Conservation (phyloP, 2,888 invertebrate species). For the Meandrusa payeni region DNA sequence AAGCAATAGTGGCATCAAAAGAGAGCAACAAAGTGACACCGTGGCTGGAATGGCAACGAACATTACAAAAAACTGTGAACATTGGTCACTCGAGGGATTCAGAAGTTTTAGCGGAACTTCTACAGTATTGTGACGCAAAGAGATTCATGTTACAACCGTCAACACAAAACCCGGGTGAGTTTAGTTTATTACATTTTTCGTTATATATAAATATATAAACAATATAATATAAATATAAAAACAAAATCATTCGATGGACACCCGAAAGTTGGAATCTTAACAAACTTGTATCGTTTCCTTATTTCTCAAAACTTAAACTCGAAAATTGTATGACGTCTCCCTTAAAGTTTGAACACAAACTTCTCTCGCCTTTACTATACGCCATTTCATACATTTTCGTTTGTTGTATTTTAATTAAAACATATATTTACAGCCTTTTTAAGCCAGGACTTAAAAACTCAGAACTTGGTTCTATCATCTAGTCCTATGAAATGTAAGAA, state of each 20-base stretch:
- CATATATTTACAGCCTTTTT: constrained; percentile 41
- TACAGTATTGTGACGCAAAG: constrained; percentile 73
- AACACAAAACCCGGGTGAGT: constrained; percentile 64
- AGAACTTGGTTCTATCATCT: constrained; percentile 36
- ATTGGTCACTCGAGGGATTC: constrained; percentile 69
- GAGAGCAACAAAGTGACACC: constrained; percentile 44
- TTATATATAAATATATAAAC: too few species aligned
- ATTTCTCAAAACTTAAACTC: too few species aligned
- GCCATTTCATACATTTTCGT: too few species aligned
- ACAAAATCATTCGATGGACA: too few species aligned
- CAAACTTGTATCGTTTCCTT: too few species aligned
- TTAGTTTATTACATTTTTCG: too few species aligned
- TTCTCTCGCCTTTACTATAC: too few species aligned
- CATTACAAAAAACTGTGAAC: constrained; percentile 61
- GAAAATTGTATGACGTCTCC: too few species aligned
- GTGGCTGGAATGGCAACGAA: constrained; percentile 73
- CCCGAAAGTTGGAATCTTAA: too few species aligned
- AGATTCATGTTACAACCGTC: constrained; percentile 59
- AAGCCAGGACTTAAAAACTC: constrained; percentile 42
- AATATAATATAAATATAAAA: too few species aligned
- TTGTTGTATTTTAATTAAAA: too few species aligned
- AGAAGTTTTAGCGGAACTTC: constrained; percentile 61
- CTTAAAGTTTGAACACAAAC: too few species aligned
- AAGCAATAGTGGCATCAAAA: constrained; percentile 26
- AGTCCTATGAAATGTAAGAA: constrained; percentile 41